phyloP scores from a whole-genome alignment of 2,113 vertebrate genomes.

The Silurus meridionalis region DNA sequence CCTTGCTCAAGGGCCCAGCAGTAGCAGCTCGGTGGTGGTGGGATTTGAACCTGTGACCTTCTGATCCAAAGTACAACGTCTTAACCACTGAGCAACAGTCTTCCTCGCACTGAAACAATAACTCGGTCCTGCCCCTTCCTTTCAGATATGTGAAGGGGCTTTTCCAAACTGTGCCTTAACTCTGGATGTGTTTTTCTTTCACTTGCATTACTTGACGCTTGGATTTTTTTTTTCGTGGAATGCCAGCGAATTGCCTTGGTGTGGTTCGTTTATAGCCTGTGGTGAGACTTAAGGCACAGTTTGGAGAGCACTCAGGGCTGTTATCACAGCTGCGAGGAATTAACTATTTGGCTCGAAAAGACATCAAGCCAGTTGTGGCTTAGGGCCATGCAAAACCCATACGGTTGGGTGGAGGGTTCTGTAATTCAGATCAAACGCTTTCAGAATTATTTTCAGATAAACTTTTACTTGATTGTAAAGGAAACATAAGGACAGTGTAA shows the following conservation, averaged over 20 bases:
- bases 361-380: constrained; percentile 19
- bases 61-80: too few relatives aligned
- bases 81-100: too few relatives aligned
- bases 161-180: neutral
- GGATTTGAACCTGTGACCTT: too few relatives aligned
- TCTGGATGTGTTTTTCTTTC: constrained; percentile 7
- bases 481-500: neutral
- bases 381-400: constrained; percentile 33
- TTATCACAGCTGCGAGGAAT: constrained; percentile 75
- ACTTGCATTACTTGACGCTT: neutral
- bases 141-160: neutral
- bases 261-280: constrained; percentile 34
- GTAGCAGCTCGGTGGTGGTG: too few relatives aligned
- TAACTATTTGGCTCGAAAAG: constrained; percentile 65
- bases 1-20: too few relatives aligned
- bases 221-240: constrained; percentile 4
- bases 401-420: constrained; percentile 19
- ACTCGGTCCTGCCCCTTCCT: neutral
- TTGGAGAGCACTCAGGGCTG: constrained; percentile 56
- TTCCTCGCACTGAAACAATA: neutral
- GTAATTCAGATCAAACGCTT: neutral
- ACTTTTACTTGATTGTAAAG: neutral
- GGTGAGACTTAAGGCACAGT: constrained; percentile 33
- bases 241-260: neutral
- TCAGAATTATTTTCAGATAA: neutral